A percentile compares a stretch with the other conserved stretches of the same genome.
phyloP scores from a whole-genome alignment of 2,888 invertebrate species.

The Hyposoter dolosus region DNA sequence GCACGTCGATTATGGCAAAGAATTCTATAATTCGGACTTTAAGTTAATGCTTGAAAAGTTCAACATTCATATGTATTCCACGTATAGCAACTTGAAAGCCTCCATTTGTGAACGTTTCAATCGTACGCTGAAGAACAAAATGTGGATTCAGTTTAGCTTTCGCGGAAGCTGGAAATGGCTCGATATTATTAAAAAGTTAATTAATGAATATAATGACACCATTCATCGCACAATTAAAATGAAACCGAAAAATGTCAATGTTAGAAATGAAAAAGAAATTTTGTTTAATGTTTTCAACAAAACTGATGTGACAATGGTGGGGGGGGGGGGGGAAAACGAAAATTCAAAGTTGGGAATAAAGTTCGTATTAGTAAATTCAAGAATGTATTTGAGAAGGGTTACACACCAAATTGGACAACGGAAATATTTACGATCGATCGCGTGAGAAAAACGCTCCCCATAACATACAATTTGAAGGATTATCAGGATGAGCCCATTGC shows the following conservation, averaged over 20 bases:
- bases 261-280: neutral
- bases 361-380: constrained; percentile 78
- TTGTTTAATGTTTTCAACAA: neutral
- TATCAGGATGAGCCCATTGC: constrained; percentile 70
- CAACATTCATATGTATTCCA: neutral
- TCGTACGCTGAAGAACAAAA: constrained; percentile 68
- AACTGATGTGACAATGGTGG: neutral
- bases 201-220: constrained; percentile 2
- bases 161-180: neutral
- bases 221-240: neutral
- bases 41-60: neutral
- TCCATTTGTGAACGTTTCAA: constrained; percentile 78
- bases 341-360: constrained; percentile 75
- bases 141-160: neutral
- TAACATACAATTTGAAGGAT: constrained; percentile 77
- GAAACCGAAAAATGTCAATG: no score
- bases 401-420: constrained; percentile 78
- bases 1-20: neutral
- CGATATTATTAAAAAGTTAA: neutral
- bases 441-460: constrained; percentile 75
- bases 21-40: neutral
- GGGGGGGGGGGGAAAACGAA: neutral
- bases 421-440: constrained; percentile 78
- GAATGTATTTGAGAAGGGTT: constrained; percentile 78
- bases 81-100: constrained; percentile 75